Evolutionary conservation across 2,113 vertebrate genomes (phyloP).

Genomic region (Zosterops hypoxanthus): DNA sequence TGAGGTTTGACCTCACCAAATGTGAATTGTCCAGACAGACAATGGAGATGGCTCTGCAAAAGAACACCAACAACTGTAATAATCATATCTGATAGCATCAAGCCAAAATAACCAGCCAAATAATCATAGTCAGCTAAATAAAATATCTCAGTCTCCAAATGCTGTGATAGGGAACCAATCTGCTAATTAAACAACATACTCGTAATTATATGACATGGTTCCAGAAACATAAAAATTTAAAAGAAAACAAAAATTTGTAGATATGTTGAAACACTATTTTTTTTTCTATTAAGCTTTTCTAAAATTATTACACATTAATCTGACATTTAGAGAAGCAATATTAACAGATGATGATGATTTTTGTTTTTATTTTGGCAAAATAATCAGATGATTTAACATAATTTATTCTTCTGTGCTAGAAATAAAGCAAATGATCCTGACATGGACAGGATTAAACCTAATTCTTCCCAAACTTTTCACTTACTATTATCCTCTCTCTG

Average conservation of each 20-base stretch:
- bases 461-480: conserved; percentile 1
- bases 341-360: background rate
- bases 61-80: background rate
- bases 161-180: background rate
- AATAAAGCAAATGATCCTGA: background rate
- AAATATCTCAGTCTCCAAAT: background rate
- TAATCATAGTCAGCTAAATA: background rate
- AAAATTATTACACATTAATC: background rate
- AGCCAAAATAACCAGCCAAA: background rate
- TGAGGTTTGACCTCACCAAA: background rate
- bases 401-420: background rate
- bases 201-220: background rate
- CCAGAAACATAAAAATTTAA: background rate
- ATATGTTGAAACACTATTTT: background rate
- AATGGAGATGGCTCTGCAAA: background rate
- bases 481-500: background rate
- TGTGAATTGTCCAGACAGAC: background rate
- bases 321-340: background rate
- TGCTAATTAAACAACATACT: background rate
- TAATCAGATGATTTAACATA: background rate
- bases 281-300: background rate
- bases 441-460: background rate
- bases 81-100: background rate
- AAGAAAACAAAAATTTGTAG: background rate
- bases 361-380: background rate